phyloP scores from a whole-genome alignment of 2,797 vertebrate species.

The Amniataba percoides region DNA sequence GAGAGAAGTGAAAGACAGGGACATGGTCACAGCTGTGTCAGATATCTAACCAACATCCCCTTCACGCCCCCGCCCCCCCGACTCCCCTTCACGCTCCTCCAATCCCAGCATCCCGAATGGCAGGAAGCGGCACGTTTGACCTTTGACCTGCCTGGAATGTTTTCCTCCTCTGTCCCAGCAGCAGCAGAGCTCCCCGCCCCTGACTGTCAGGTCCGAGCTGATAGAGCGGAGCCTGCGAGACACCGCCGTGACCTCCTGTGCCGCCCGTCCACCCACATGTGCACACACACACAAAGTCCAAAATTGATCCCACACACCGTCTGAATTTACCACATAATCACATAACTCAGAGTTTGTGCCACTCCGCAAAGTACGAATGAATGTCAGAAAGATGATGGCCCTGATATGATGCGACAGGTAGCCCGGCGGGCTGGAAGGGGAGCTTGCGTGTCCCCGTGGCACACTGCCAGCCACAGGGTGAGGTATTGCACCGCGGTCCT shows the following conservation, averaged over 20 bases:
- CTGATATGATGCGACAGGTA: constrained; percentile 46
- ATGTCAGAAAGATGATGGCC: constrained; percentile 32
- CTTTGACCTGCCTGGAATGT: constrained; percentile 77
- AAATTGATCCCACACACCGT: constrained; percentile 20
- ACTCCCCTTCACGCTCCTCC: constrained; percentile 45
- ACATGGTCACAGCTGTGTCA: constrained; percentile 42
- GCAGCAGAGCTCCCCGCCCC: constrained; percentile 23
- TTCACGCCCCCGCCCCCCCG: constrained; percentile 8
- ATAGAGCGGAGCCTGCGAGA: constrained; percentile 56
- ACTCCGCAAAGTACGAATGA: constrained; percentile 37
- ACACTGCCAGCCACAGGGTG: constrained; percentile 55
- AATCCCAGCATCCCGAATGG: constrained; percentile 52
- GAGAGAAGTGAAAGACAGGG: constrained; percentile 30
- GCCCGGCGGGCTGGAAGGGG: constrained; percentile 38
- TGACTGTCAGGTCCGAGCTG: constrained; percentile 34
- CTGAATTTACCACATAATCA: constrained; percentile 19
- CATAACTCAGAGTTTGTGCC: constrained; percentile 22
- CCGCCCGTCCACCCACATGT: constrained; percentile 25
- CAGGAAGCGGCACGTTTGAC: constrained; percentile 75
- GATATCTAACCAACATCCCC: constrained; percentile 25
- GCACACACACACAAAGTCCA: neutral
- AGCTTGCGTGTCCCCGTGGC: constrained; percentile 54
- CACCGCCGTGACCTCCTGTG: constrained; percentile 34
- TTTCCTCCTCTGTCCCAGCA: constrained; percentile 58
- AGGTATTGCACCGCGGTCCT: constrained; percentile 53